Base-by-base conservation (phyloP, 2,113 vertebrate genomes). In the Taurulus bubalis region DNA sequence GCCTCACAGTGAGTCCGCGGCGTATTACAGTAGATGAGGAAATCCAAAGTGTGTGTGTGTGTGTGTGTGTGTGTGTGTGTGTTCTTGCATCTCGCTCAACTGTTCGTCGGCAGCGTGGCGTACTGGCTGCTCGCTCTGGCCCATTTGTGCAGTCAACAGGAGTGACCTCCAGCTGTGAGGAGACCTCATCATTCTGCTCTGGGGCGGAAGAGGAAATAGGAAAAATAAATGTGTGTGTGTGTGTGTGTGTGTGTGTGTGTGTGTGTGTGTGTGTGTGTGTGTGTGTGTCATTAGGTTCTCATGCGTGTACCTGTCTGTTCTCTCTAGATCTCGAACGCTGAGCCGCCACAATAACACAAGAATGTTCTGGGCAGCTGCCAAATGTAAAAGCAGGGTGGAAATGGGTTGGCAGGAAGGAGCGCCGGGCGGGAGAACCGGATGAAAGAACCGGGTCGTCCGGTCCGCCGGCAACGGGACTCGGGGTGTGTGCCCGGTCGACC, bases 121-220 rank as follows among this genome's bases (percentile, higher is more conserved):
- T 72, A 63, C 66, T 60, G 36, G 72, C 77, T 71, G 68, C 53
- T 66, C 14, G 67, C 83, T 77, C 38, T 88, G 87, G 76, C 85
- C 77, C 60, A 85, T 90, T 89, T 89, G 75, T 84, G 83, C 89
- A 85, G 83, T 85, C 90, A 91, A 82, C 82, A 87, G 83, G 80
- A 88, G 86, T 85, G 80, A 90, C 89, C 83, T 88, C 83, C 89
- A 90, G 77, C 92, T 92, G 89, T 79, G 85, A 85, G 71, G 67
- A 80, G 85, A 82, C 89, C 75, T 85, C 68, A 62, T 86, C 80
- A 71, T 67, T 79, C 68, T 89, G 77, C 74, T 65, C 45, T 56
- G 51, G 38, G 34, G 77, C 56, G 30, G 24, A n/a, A 20, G 32
- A 47, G 59, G 36, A 77, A n/a, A 20, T 32, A 47, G 59, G 36